Percentiles rank a stretch among this genome's conserved stretches.
phyloP scores from a whole-genome alignment of 2,888 invertebrate genomes.

The Andricus curvator region DNA sequence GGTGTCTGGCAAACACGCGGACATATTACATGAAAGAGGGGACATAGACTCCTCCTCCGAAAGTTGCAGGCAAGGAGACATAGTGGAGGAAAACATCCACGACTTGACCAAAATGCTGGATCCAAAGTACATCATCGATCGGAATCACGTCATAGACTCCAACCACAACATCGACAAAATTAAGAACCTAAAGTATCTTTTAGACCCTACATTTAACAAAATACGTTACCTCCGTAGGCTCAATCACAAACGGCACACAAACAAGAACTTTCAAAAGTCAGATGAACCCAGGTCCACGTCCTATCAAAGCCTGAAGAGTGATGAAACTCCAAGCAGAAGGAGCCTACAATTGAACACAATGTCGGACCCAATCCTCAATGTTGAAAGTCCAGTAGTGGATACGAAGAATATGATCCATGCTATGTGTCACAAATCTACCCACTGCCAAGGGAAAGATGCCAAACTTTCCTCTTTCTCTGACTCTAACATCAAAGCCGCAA shows the following conservation, averaged over 20 bases:
- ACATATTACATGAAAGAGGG: slow-evolving; percentile 69
- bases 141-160: slow-evolving; percentile 72
- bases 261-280: slow-evolving; percentile 61
- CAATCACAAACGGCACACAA: slow-evolving; percentile 65
- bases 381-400: slow-evolving; percentile 56
- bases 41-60: slow-evolving; percentile 60
- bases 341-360: slow-evolving; percentile 67
- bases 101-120: slow-evolving; percentile 74
- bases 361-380: slow-evolving; percentile 71
- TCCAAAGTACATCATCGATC: slow-evolving; percentile 70
- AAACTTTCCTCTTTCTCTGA: slow-evolving; percentile 72
- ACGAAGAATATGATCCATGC: slow-evolving; percentile 53
- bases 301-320: slow-evolving; percentile 72
- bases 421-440: slow-evolving; percentile 50
- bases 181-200: slow-evolving; percentile 70
- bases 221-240: slow-evolving; percentile 70
- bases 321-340: slow-evolving; percentile 58
- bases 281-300: slow-evolving; percentile 71
- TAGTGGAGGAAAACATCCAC: slow-evolving; percentile 71
- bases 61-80: slow-evolving; percentile 59
- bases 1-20: slow-evolving; percentile 60
- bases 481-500: slow-evolving; percentile 68
- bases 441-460: slow-evolving; percentile 59
- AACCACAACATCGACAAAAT: slow-evolving; percentile 75
- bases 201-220: slow-evolving; percentile 74